A percentile compares a stretch with the other conserved stretches of the same genome.
phyloP scores from a whole-genome alignment of 2,888 invertebrate genomes.

The Bugula neritina region DNA sequence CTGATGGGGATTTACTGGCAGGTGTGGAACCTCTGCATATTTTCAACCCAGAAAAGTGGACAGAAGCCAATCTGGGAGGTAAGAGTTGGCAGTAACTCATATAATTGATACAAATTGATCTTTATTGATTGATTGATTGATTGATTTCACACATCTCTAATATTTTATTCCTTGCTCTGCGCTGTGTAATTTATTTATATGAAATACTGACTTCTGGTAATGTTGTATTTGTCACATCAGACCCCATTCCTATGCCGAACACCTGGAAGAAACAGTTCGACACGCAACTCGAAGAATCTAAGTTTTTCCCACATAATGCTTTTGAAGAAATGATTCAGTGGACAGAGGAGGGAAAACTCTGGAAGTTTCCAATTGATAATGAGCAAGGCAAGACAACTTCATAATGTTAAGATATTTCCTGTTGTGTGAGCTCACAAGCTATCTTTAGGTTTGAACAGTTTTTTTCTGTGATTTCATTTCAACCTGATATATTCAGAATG shows the following conservation, averaged over 20 bases:
- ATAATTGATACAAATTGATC: no score
- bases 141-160: no score
- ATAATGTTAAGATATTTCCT: no score
- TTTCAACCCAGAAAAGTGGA: constrained; percentile 15
- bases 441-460: no score
- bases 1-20: background rate
- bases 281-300: background rate
- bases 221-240: background rate
- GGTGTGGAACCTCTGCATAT: constrained; percentile 8
- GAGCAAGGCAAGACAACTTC: constrained; percentile 69
- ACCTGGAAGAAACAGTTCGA: background rate
- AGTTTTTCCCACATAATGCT: constrained; percentile 70
- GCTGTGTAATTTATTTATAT: no score
- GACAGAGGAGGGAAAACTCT: constrained; percentile 89
- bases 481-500: no score
- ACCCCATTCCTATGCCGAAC: background rate
- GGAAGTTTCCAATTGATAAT: constrained; percentile 95
- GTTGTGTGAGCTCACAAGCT: no score
- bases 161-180: no score
- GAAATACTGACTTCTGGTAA: no score
- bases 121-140: no score
- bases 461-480: no score
- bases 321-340: constrained; percentile 88
- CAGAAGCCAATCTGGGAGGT: background rate
- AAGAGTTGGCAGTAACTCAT: no score